Conservation (phyloP, 2,797 vertebrate genomes). For the Alosa sapidissima region DNA sequence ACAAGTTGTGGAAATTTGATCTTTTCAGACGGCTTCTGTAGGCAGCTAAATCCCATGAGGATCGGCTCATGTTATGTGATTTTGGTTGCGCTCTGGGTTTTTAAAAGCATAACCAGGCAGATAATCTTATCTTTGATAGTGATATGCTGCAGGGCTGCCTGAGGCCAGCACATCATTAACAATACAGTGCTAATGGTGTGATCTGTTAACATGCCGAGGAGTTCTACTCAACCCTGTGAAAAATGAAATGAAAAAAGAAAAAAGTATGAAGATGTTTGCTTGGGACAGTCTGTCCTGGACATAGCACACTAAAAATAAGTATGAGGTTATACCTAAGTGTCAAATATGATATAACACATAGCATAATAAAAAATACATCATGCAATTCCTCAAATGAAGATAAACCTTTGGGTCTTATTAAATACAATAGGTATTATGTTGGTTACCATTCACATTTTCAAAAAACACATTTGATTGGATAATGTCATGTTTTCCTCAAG, state of each 20-base stretch:
- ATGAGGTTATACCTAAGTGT: neutral
- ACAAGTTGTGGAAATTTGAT: slow-evolving; percentile 8
- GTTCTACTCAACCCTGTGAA: slow-evolving; percentile 36
- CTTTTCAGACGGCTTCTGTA: neutral
- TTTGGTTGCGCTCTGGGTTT: neutral
- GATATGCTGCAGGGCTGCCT: neutral
- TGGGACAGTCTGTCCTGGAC: neutral
- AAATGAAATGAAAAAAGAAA: neutral
- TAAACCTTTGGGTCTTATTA: too few relatives aligned
- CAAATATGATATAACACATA: neutral
- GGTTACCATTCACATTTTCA: too few relatives aligned
- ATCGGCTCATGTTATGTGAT: neutral
- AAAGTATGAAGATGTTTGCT: neutral
- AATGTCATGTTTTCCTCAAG: neutral
- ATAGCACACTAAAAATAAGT: neutral
- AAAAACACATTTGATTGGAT: neutral
- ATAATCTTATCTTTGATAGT: slow-evolving; percentile 19
- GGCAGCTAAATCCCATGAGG: neutral
- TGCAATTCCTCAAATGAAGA: neutral
- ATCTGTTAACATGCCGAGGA: slow-evolving; percentile 42
- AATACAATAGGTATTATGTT: too few relatives aligned
- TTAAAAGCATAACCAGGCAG: neutral
- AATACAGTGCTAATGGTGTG: slow-evolving; percentile 36
- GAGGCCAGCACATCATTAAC: slow-evolving; percentile 2
- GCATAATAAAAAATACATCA: neutral